Conservation (phyloP, 2,888 invertebrate genomes). For the Pammene aurita region DNA sequence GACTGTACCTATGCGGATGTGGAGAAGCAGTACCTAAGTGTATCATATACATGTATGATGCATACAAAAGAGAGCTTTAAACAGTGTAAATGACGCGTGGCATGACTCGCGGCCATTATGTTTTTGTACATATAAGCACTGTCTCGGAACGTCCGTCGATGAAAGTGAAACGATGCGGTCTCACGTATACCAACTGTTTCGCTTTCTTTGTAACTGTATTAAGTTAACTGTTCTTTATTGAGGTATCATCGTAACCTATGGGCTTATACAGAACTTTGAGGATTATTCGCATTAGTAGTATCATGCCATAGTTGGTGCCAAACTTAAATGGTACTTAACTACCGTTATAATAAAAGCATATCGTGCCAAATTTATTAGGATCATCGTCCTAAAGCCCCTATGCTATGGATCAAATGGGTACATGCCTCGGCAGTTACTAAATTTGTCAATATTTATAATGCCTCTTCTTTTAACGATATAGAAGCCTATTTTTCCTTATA, state of each 20-base stretch:
- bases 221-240: slow-evolving; percentile 8
- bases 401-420: too few relatives aligned
- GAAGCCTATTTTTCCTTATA: too few relatives aligned
- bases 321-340: too few relatives aligned
- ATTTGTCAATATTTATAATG: too few relatives aligned
- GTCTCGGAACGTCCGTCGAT: slow-evolving; percentile 19
- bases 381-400: too few relatives aligned
- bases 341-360: too few relatives aligned
- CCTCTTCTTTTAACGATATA: too few relatives aligned
- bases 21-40: too few relatives aligned
- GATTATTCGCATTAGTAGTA: neutral
- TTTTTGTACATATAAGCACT: slow-evolving; percentile 32
- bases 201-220: slow-evolving; percentile 29
- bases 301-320: too few relatives aligned
- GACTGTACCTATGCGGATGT: too few relatives aligned
- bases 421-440: too few relatives aligned
- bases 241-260: neutral
- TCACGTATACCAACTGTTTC: slow-evolving; percentile 27
- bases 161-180: slow-evolving; percentile 38
- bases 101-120: slow-evolving; percentile 24
- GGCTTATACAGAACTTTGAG: neutral
- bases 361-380: too few relatives aligned
- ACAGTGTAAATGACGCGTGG: slow-evolving; percentile 23
- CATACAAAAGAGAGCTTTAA: slow-evolving; percentile 28
- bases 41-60: neutral